A percentile compares a stretch with the other conserved stretches of the same genome.
Conservation (phyloP, 2,888 invertebrate genomes). For the Hydrotaea diabolus region DNA sequence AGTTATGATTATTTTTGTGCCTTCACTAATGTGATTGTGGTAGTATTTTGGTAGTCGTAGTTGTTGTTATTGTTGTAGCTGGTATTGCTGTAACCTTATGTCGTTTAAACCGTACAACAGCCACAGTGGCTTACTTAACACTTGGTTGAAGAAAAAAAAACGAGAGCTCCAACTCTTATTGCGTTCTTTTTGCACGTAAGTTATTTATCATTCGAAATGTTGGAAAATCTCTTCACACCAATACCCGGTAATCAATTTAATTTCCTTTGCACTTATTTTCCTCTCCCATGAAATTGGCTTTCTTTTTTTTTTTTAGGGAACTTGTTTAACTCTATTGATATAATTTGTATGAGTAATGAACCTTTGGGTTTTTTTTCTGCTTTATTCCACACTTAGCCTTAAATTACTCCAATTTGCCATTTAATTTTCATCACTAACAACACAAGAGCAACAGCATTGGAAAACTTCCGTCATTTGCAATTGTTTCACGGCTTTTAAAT, state of each 20-base stretch:
- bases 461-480: conserved; percentile 36
- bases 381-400: background rate
- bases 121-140: background rate
- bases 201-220: conserved; percentile 48
- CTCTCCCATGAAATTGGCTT: background rate
- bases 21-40: conserved; percentile 24
- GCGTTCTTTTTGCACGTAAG: no score
- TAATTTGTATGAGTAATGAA: conserved; percentile 11
- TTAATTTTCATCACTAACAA: conserved; percentile 18
- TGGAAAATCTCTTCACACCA: background rate
- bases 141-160: conserved; percentile 26
- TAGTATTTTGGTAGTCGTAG: background rate
- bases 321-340: background rate
- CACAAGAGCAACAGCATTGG: background rate
- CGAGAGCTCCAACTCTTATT: background rate
- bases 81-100: conserved; percentile 10
- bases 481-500: conserved; percentile 28
- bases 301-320: conserved; percentile 19
- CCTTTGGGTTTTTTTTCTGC: background rate
- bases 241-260: background rate
- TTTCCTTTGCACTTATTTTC: conserved; percentile 13
- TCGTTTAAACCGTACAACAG: background rate
- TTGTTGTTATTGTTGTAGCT: conserved; percentile 47
- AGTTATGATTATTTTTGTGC: conserved; percentile 60
- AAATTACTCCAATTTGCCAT: conserved; percentile 12